Conservation (phyloP, 2,888 invertebrate genomes). For the Teleogryllus oceanicus region DNA sequence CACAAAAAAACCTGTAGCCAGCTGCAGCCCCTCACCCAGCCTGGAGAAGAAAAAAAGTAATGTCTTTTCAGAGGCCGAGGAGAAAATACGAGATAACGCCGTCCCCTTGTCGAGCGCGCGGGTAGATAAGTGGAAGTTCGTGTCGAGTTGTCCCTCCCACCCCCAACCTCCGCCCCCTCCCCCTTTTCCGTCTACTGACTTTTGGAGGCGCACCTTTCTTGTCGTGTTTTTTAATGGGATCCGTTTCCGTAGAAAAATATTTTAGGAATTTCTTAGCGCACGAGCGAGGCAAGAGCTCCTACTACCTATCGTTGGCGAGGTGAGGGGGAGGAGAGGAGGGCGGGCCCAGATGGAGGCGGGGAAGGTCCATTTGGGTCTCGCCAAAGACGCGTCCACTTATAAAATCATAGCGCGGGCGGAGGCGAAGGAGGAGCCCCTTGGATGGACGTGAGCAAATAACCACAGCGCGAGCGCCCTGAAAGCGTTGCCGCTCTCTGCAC, state of each 20-base stretch:
- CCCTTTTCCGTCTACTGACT: not conserved
- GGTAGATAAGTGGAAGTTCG: conserved; percentile 1
- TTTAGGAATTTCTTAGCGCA: not conserved
- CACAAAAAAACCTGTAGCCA: no score
- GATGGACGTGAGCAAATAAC: no score
- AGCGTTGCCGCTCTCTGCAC: no score
- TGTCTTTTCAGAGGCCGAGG: not conserved
- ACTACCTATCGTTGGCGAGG: not conserved
- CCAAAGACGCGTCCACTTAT: not conserved
- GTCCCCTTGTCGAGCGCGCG: not conserved
- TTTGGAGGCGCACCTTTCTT: not conserved
- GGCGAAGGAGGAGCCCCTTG: no score
- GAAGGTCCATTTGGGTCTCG: not conserved
- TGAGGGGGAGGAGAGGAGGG: not conserved
- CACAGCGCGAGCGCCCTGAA: no score
- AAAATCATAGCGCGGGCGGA: not conserved
- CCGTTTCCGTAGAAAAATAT: not conserved
- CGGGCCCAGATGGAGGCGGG: no score
- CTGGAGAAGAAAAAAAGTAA: not conserved
- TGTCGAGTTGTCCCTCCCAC: not conserved
- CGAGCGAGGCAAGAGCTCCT: not conserved
- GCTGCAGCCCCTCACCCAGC: not conserved
- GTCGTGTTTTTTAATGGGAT: not conserved
- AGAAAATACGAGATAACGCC: conserved; percentile 12
- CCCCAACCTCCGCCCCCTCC: no score